phyloP scores from a whole-genome alignment of 2,113 vertebrate species.

The Tricholaema leucomelas region DNA sequence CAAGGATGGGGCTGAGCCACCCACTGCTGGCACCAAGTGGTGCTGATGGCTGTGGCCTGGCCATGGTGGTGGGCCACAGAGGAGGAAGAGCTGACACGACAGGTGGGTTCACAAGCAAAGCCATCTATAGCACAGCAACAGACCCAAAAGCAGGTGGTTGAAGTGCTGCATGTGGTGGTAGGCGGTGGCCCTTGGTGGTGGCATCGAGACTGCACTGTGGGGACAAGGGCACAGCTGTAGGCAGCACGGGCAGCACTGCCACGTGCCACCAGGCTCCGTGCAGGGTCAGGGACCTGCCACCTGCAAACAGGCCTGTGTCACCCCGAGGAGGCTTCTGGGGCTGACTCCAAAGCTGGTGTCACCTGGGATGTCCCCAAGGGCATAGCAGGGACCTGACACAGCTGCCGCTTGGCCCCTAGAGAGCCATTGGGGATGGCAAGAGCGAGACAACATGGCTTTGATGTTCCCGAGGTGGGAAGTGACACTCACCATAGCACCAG shows the following conservation, averaged over 20 bases:
- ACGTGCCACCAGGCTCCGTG: accelerated
- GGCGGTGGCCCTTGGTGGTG: neutral
- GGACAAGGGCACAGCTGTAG: neutral
- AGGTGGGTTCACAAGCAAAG: accelerated
- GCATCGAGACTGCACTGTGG: neutral
- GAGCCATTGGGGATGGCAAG: neutral
- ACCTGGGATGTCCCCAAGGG: accelerated
- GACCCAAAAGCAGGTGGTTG: neutral
- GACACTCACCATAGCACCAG: accelerated
- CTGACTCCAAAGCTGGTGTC: accelerated
- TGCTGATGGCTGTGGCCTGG: neutral
- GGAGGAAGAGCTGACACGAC: accelerated
- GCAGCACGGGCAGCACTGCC: neutral
- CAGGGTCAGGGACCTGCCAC: too few relatives aligned
- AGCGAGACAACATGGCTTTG: accelerated
- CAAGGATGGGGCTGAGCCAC: neutral
- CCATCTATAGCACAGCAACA: accelerated
- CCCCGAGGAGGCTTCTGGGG: accelerated
- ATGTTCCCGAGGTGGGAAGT: accelerated
- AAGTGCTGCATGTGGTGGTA: neutral
- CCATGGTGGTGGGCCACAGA: neutral
- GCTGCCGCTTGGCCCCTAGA: too few relatives aligned
- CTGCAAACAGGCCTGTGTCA: accelerated
- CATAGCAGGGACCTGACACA: accelerated
- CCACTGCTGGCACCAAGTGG: accelerated